Base-by-base conservation (phyloP, 2,113 vertebrate genomes). In the Numida meleagris region DNA sequence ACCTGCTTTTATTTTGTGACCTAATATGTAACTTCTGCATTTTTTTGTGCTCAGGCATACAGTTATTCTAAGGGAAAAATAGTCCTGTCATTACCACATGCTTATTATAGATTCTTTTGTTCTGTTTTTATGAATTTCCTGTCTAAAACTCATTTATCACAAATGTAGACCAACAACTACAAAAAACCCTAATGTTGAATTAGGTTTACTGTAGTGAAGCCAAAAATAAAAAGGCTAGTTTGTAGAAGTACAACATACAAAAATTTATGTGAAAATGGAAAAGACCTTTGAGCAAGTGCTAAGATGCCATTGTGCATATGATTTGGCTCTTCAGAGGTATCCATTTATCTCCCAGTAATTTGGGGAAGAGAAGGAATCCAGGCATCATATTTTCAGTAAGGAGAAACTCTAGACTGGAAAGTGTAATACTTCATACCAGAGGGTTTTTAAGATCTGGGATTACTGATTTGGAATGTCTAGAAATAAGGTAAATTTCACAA, bases 141-240 rank as follows among this genome's bases (percentile, higher is more conserved):
- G 70, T 83, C 93, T 95, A 83, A 91, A 95, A 90, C 57, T 95
- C 90, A 94, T 94, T 95, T 94, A 90, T 94, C 91, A 86, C 82
- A 86, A 94, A 86, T 93, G 72, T 65, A 95, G 88, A 95, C 80
- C 82, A 94, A 94, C 79, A 95, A 63, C 87, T 78, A 94, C 87
- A 88, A 94, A 84, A 89, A 79, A 59, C 66, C 0, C 0, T 93
- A 67, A 85, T 91, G 72, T 87, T 94, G 92, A 94, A 91, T 96
- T 94, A 94, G 85, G 82, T 95, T 95, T 94, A 95, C 93, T 95
- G 80, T 91, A 94, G 82, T 91, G 91, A 93, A 96, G 85, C 89
- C 89, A 93, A 90, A 95, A 95, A 93, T 88, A 95, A 94, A 94
- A 95, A 90, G 85, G 72, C 82, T 95, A 57, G 57, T 81, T 36